Percentiles rank a stretch among this genome's conserved stretches.
These are phyloP conservation scores for Meda fulgida DNA, from an alignment of 2,797 vertebrate genomes.

Conservation along the genomic window DNA sequence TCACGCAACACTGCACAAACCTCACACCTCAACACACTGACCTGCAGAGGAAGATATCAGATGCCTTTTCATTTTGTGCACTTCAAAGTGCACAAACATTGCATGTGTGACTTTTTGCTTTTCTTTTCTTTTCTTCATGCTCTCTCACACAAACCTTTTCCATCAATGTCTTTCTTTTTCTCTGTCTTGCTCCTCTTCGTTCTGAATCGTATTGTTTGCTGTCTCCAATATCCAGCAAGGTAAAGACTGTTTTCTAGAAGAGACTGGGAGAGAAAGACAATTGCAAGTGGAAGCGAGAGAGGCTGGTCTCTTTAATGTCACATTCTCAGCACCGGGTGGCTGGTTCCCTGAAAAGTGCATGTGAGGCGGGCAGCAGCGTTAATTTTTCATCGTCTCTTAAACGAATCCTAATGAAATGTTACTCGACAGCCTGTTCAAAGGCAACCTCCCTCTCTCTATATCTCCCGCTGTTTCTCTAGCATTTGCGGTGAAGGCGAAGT, in stretches of 20 bases:
- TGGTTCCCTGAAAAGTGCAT: slow-evolving; percentile 9
- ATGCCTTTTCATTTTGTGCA: slow-evolving; percentile 12
- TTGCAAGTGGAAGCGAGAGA: slow-evolving; percentile 44
- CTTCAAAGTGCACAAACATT: slow-evolving; percentile 15
- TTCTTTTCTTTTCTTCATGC: background rate
- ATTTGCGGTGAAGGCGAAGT: background rate
- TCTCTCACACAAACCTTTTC: background rate
- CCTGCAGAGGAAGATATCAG: slow-evolving; percentile 23
- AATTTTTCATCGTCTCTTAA: slow-evolving; percentile 61
- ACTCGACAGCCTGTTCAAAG: slow-evolving; percentile 40
- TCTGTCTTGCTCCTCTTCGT: background rate
- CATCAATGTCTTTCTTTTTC: background rate
- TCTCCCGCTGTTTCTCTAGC: slow-evolving; percentile 1
- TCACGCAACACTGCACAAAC: background rate
- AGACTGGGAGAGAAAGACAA: slow-evolving; percentile 54
- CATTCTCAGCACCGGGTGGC: slow-evolving; percentile 59
- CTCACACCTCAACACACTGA: slow-evolving; percentile 33
- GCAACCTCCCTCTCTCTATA: slow-evolving; percentile 1
- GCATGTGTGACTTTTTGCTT: background rate
- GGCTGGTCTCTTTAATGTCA: slow-evolving; percentile 59
- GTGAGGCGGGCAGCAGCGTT: slow-evolving; percentile 22
- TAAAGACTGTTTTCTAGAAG: slow-evolving; percentile 32
- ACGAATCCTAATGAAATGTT: slow-evolving; percentile 57
- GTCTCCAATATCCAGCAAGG: background rate
- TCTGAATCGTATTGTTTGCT: background rate